phyloP scores from a whole-genome alignment of 2,888 invertebrate species.

The Trimorus sp. region DNA sequence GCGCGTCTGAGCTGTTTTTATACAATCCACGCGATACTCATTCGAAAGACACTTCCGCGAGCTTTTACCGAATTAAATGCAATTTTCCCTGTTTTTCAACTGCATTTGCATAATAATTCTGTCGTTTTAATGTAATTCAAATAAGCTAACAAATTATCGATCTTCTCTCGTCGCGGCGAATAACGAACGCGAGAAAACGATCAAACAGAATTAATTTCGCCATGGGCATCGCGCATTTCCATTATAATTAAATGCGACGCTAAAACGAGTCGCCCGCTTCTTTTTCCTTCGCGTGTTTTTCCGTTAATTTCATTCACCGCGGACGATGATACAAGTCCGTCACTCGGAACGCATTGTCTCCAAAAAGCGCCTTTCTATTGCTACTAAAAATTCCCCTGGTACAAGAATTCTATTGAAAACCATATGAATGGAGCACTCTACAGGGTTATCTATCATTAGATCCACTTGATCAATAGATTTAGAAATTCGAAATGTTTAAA shows the following conservation, averaged over 20 bases:
- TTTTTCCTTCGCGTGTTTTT: constrained; percentile 12
- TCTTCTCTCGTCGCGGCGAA: background rate
- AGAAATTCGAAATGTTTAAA: no score
- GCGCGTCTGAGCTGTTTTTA: constrained; percentile 1
- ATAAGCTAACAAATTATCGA: constrained; percentile 34
- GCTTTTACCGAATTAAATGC: background rate
- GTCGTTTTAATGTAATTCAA: constrained; percentile 29
- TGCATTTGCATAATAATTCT: constrained; percentile 44
- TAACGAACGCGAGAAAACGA: constrained; percentile 20
- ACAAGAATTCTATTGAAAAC: no score
- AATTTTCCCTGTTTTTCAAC: constrained; percentile 26
- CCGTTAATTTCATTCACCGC: constrained; percentile 18
- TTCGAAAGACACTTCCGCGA: constrained; percentile 2
- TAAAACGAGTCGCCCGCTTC: constrained; percentile 13
- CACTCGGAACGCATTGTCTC: constrained; percentile 32
- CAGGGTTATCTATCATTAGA: no score
- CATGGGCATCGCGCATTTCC: constrained; percentile 22
- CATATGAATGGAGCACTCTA: no score
- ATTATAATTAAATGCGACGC: constrained; percentile 39
- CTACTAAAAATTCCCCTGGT: background rate
- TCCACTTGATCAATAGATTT: no score
- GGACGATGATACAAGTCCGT: constrained; percentile 6
- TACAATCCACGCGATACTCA: constrained; percentile 12
- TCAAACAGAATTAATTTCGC: constrained; percentile 35
- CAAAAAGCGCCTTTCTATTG: constrained; percentile 13